phyloP scores from a whole-genome alignment of 2,888 invertebrate species.

The Chrysina gloriosa region DNA sequence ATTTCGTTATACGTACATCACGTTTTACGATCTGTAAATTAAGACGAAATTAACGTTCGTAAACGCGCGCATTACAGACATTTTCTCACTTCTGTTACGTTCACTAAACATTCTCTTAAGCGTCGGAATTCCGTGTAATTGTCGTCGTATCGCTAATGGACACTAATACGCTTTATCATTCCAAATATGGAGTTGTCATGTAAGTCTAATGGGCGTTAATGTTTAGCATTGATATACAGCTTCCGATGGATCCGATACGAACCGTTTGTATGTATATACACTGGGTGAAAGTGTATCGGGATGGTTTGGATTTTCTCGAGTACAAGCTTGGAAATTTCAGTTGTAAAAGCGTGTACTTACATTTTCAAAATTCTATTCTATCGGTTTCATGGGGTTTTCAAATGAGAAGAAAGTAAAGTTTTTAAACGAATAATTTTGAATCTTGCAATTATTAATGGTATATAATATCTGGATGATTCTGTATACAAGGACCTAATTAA shows the following conservation, averaged over 20 bases:
- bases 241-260: background rate
- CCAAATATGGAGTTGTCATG: constrained; percentile 36
- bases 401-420: no score
- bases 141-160: constrained; percentile 30
- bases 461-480: no score
- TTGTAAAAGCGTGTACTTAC: no score
- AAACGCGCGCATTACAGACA: background rate
- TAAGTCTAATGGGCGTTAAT: constrained; percentile 34
- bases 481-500: no score
- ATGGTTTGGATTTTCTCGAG: background rate
- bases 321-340: background rate
- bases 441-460: no score
- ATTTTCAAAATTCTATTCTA: no score
- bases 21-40: no score
- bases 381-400: no score
- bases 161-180: constrained; percentile 33
- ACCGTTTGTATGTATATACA: background rate
- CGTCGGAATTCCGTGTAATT: constrained; percentile 14
- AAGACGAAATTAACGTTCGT: no score
- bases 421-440: no score
- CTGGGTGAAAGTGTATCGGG: background rate
- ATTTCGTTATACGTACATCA: no score
- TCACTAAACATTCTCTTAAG: constrained; percentile 13
- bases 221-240: constrained; percentile 15
- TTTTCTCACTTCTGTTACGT: background rate